Conservation (phyloP, 2,113 vertebrate species). For the Corvus hawaiiensis region DNA sequence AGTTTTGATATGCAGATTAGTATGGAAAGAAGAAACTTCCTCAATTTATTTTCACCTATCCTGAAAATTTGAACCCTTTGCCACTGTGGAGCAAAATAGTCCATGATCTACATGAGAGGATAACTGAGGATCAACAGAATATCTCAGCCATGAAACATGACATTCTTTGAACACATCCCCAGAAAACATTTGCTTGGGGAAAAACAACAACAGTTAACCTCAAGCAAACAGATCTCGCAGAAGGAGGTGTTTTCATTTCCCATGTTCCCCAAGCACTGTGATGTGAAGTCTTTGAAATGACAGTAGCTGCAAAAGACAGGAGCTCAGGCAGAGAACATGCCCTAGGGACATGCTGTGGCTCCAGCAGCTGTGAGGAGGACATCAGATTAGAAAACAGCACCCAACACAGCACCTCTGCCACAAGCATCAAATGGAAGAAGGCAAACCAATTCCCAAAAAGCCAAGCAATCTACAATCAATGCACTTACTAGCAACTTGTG, state of each 20-base stretch:
- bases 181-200: neutral
- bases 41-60: neutral
- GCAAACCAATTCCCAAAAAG: neutral
- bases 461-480: neutral
- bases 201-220: neutral
- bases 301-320: neutral
- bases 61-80: neutral
- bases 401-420: neutral
- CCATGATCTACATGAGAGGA: neutral
- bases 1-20: neutral
- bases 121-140: neutral
- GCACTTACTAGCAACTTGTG: neutral
- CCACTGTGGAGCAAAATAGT: neutral
- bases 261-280: neutral
- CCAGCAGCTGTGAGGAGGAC: neutral
- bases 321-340: neutral
- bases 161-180: neutral
- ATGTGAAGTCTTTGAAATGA: slow-evolving; percentile 40
- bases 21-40: neutral
- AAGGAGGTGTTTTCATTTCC: slow-evolving; percentile 37
- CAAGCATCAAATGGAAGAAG: neutral
- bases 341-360: neutral
- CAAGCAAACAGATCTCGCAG: neutral
- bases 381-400: neutral
- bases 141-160: neutral